Base-by-base conservation (phyloP, 2,113 vertebrate genomes). In the Dicrurus megarhynchus region DNA sequence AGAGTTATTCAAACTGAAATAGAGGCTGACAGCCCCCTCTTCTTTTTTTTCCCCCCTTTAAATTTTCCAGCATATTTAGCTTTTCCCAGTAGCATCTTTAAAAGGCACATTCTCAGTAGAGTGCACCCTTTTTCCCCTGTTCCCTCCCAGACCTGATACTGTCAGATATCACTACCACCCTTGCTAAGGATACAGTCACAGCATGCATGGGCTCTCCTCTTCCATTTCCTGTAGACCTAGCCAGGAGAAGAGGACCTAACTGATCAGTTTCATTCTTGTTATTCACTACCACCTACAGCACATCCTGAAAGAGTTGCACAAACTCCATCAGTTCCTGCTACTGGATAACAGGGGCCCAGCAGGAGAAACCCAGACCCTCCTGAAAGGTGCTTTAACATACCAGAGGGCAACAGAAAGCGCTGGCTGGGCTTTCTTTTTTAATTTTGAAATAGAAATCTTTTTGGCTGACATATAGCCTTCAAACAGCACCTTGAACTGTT, bases 1-100 rank as follows among this genome's bases (percentile, higher is more conserved):
- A 50, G 61, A 86, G 14, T 73, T n/a, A 50, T 52, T 88, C 79
- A 80, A 39, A 57, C n/a, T 68, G 30, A 49, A 93, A 68, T 0
- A 57, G 46, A 76, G 39, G 21, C 26, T 73, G 44, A 57, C 33
- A 24, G 2, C 12, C 1, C 3, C 3, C 3, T 6, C 16, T 21
- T 18, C 7, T 17, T 26, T 7, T 27, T 44, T 9, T 42, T 7
- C 2, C 2, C 0, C 4, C 10, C 18, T 28, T 59, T 27, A 1
- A 4, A 16, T 63, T 85, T 61, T 41, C n/a, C n/a, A 33, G 21
- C 4, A 11, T 52, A 59, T 63, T 69, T 78, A 33, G 39, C 30
- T 95, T 71, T 84, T 78, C 18, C 33, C 55, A 75, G 52, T 35
- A 13, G 52, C 89, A 94, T 9, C 22, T n/a, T n/a, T n/a, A 64